Evolutionary conservation across 2,797 vertebrate species (phyloP).

Genomic region (Coregonus sp.): DNA sequence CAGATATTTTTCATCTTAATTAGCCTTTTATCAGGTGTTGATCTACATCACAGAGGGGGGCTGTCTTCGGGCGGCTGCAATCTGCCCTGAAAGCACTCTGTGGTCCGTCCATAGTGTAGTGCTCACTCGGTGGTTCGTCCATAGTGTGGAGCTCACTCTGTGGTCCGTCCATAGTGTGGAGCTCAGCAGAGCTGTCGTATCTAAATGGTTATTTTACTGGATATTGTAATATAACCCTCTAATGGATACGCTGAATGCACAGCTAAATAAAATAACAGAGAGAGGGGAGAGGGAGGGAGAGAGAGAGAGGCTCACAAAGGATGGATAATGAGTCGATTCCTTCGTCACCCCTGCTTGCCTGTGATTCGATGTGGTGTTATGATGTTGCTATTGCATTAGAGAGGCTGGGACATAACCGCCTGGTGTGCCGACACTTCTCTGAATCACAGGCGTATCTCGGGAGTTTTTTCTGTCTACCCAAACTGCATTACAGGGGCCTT

Average conservation of each 20-base stretch:
- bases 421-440: too few relatives aligned
- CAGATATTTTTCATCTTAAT: constrained; percentile 64
- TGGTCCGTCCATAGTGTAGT: background rate
- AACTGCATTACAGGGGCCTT: constrained; percentile 15
- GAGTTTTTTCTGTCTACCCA: background rate
- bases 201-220: constrained; percentile 64
- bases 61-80: constrained; percentile 45
- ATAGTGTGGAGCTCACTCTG: too few relatives aligned
- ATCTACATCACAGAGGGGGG: constrained; percentile 57
- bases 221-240: constrained; percentile 67
- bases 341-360: background rate
- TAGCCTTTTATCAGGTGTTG: constrained; percentile 60
- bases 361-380: background rate
- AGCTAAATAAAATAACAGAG: constrained; percentile 19
- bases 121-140: too few relatives aligned
- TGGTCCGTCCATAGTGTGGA: constrained; percentile 50
- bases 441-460: too few relatives aligned
- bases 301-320: constrained; percentile 9
- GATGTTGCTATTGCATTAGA: constrained; percentile 12
- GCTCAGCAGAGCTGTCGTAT: constrained; percentile 74
- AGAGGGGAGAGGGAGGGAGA: background rate
- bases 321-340: background rate
- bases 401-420: too few relatives aligned
- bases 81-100: constrained; percentile 71
- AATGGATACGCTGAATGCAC: constrained; percentile 71